A percentile compares a stretch with the other conserved stretches of the same genome.
These are phyloP conservation scores for Alexandromys fortis DNA, from an alignment of 2,113 vertebrate species.

Conservation along the genomic window DNA sequence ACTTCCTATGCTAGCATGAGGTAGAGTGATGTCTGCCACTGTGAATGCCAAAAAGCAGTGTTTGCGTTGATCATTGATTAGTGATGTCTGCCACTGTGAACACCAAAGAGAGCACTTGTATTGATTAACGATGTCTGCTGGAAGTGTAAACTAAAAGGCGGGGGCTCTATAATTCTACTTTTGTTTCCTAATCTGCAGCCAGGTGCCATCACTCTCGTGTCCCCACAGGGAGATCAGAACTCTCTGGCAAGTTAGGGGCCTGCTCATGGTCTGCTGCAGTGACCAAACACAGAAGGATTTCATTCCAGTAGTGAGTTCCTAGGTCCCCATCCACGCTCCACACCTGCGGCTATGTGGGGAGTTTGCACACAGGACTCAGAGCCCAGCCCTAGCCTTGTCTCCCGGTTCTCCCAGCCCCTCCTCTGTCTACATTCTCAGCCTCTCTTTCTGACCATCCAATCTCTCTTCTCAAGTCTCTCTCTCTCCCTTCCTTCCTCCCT, in stretches of 20 bases:
- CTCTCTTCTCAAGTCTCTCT: background rate
- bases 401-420: too few relatives aligned
- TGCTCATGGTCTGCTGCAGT: too few relatives aligned
- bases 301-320: background rate
- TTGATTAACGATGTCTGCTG: background rate
- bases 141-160: background rate
- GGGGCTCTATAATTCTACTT: background rate
- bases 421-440: background rate
- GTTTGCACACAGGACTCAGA: background rate
- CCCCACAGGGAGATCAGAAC: background rate
- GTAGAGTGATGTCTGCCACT: background rate
- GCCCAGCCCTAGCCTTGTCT: background rate
- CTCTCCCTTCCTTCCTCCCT: too few relatives aligned
- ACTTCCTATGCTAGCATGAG: too few relatives aligned
- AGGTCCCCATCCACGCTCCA: background rate
- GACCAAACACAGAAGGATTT: background rate
- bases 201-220: too few relatives aligned
- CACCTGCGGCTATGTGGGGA: too few relatives aligned
- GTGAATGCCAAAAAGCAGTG: too few relatives aligned
- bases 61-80: background rate
- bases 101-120: background rate
- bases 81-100: background rate
- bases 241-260: background rate
- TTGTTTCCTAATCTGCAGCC: too few relatives aligned
- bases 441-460: background rate